These are phyloP conservation scores for Octomys mimax DNA, from an alignment of 2,797 vertebrate genomes.

Conservation along the genomic window DNA sequence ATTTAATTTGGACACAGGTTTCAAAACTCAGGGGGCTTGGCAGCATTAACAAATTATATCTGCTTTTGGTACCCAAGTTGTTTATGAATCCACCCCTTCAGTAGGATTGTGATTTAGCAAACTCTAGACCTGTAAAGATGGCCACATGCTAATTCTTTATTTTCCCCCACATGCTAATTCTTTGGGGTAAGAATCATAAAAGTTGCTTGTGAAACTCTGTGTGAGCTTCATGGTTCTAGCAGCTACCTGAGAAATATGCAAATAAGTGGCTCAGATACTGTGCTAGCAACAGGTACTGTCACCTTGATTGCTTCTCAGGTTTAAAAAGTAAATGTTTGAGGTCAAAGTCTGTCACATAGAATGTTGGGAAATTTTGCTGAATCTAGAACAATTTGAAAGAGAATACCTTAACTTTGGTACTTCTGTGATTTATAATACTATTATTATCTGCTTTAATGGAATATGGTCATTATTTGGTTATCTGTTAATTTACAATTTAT, in stretches of 20 bases:
- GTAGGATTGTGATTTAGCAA: constrained; percentile 43
- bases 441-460: neutral
- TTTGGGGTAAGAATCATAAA: constrained; percentile 57
- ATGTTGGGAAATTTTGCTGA: neutral
- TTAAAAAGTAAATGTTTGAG: constrained; percentile 30
- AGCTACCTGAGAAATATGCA: constrained; percentile 25
- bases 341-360: neutral
- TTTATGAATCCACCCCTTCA: constrained; percentile 17
- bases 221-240: neutral
- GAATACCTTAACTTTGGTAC: constrained; percentile 41
- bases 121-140: constrained; percentile 22
- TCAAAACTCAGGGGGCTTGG: constrained; percentile 54
- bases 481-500: constrained; percentile 21
- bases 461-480: neutral
- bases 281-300: neutral
- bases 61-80: neutral
- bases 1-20: constrained; percentile 57
- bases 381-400: neutral
- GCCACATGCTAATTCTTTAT: neutral
- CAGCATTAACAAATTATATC: constrained; percentile 24
- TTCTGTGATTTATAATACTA: neutral
- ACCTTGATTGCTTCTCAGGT: constrained; percentile 24
- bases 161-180: neutral
- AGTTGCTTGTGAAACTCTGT: constrained; percentile 32
- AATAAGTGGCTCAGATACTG: neutral